These are phyloP conservation scores for Sebastes hubbsi DNA, from an alignment of 2,797 vertebrate species.

Conservation along the genomic window DNA sequence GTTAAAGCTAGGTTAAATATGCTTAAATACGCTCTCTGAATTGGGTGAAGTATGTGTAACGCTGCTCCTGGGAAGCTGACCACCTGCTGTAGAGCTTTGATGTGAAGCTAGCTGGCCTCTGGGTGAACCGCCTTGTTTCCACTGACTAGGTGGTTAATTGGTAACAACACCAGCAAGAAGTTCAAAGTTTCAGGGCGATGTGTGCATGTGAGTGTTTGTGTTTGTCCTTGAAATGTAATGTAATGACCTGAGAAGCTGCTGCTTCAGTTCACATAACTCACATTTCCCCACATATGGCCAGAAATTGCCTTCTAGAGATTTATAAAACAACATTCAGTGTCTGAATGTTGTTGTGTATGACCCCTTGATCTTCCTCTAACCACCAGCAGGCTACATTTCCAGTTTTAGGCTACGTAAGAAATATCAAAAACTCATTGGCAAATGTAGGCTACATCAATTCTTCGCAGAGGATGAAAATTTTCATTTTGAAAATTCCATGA, in stretches of 20 bases:
- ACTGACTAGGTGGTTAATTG: not conserved
- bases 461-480: not conserved
- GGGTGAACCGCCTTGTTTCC: slow-evolving; percentile 3
- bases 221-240: not conserved
- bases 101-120: slow-evolving; percentile 12
- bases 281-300: not conserved
- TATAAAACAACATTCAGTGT: not conserved
- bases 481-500: not conserved
- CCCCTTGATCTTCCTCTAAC: not conserved
- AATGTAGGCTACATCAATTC: not conserved
- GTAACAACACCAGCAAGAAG: not conserved
- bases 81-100: slow-evolving; percentile 46
- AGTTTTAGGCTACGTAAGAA: not conserved
- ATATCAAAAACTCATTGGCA: not conserved
- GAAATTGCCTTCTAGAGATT: not conserved
- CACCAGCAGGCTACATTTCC: not conserved
- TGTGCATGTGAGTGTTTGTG: not conserved
- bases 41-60: not conserved
- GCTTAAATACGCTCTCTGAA: not conserved
- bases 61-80: slow-evolving; percentile 31
- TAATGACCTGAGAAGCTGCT: not conserved
- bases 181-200: not conserved
- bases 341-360: not conserved
- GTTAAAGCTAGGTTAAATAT: not conserved
- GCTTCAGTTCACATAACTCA: not conserved